Conservation (phyloP, 2,888 invertebrate species). For the Strigamia maritima region DNA sequence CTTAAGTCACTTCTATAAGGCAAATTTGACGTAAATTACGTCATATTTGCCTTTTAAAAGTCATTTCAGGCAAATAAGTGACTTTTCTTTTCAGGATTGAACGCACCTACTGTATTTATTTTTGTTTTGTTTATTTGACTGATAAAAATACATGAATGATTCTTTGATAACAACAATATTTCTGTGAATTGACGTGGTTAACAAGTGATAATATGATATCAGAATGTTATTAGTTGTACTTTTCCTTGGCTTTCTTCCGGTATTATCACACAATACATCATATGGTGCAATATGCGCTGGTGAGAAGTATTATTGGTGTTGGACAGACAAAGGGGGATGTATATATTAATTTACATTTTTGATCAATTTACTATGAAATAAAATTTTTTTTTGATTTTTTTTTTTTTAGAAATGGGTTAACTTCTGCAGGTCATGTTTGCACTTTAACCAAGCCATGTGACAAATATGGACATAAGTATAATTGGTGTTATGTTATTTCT, state of each 20-base stretch:
- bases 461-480: background rate
- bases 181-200: too few species aligned
- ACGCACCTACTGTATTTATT: too few species aligned
- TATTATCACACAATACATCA: background rate
- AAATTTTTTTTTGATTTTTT: background rate
- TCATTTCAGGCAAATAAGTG: too few species aligned
- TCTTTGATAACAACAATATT: too few species aligned
- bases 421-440: background rate
- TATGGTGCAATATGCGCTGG: background rate
- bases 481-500: background rate
- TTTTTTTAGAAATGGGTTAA: background rate
- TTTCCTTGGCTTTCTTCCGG: background rate
- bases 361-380: too few species aligned
- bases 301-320: background rate
- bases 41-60: too few species aligned
- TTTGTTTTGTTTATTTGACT: too few species aligned
- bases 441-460: background rate
- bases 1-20: too few species aligned
- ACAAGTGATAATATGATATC: too few species aligned
- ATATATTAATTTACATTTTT: background rate
- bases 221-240: background rate
- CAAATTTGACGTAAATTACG: too few species aligned
- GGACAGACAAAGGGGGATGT: background rate
- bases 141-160: too few species aligned
- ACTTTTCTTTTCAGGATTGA: too few species aligned